A percentile compares a stretch with the other conserved stretches of the same genome.
Evolutionary conservation across 2,113 vertebrate genomes (phyloP).

Genomic region (Xiphophorus hellerii): DNA sequence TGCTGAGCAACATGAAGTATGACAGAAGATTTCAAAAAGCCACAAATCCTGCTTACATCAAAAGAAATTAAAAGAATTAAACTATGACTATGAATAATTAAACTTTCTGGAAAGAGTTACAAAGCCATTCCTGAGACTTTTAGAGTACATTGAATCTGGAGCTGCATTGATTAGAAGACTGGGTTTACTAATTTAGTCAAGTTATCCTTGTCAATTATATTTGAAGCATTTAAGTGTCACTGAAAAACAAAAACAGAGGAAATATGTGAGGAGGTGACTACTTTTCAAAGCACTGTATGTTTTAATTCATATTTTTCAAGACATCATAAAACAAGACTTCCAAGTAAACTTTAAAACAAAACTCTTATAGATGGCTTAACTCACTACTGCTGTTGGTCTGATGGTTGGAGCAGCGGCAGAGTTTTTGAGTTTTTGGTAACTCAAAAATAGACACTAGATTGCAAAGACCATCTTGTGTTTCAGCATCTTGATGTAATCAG

Average conservation of each 20-base stretch:
- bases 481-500: slow-evolving; percentile 49
- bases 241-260: too few relatives aligned
- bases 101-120: not conserved
- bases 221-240: not conserved
- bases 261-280: too few relatives aligned
- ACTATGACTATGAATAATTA: too few relatives aligned
- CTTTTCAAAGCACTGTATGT: too few relatives aligned
- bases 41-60: not conserved
- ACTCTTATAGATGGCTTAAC: not conserved
- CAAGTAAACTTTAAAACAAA: not conserved
- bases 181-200: not conserved
- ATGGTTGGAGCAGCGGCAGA: not conserved
- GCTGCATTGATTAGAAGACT: not conserved
- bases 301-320: not conserved
- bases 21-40: not conserved
- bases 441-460: slow-evolving; percentile 25
- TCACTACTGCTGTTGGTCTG: slow-evolving; percentile 1
- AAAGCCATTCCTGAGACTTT: not conserved
- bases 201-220: not conserved
- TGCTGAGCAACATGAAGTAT: not conserved
- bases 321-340: not conserved
- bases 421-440: not conserved
- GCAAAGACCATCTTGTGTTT: slow-evolving; percentile 20
- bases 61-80: not conserved
- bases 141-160: not conserved